phyloP scores from a whole-genome alignment of 1,140 invertebrate genomes.

The Drosophila hydei region DNA sequence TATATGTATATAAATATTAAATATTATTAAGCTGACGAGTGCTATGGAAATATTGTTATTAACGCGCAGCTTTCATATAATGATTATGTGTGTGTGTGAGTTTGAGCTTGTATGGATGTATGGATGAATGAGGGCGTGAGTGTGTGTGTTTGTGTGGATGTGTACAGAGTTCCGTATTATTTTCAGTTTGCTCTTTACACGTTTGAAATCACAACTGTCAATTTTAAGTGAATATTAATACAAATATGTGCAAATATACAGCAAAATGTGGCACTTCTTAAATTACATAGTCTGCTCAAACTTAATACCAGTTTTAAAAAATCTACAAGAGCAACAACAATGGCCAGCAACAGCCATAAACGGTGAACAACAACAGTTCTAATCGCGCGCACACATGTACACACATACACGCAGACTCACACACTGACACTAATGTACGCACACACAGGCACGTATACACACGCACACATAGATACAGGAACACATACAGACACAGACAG shows the following conservation, averaged over 20 bases:
- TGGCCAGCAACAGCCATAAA: conserved; percentile 36
- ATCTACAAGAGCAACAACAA: conserved; percentile 38
- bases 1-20: neutral
- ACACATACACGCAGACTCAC: conserved; percentile 1
- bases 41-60: conserved; percentile 36
- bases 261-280: conserved; percentile 36
- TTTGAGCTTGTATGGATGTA: conserved; percentile 11
- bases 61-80: conserved; percentile 30
- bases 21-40: conserved; percentile 40
- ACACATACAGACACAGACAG: conserved; percentile 2
- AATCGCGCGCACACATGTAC: conserved; percentile 45
- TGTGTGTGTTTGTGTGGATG: conserved; percentile 6
- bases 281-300: conserved; percentile 36
- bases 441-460: conserved; percentile 26
- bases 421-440: no score
- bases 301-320: conserved; percentile 67
- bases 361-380: conserved; percentile 59
- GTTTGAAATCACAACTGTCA: conserved; percentile 27
- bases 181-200: conserved; percentile 31
- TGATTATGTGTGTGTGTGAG: conserved; percentile 6
- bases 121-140: conserved; percentile 16
- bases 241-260: conserved; percentile 17
- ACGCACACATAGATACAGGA: conserved; percentile 28
- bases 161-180: conserved; percentile 29
- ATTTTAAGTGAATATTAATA: conserved; percentile 58